Conservation (phyloP, 1,140 invertebrate species). For the Lordiphosa clarofinis region DNA sequence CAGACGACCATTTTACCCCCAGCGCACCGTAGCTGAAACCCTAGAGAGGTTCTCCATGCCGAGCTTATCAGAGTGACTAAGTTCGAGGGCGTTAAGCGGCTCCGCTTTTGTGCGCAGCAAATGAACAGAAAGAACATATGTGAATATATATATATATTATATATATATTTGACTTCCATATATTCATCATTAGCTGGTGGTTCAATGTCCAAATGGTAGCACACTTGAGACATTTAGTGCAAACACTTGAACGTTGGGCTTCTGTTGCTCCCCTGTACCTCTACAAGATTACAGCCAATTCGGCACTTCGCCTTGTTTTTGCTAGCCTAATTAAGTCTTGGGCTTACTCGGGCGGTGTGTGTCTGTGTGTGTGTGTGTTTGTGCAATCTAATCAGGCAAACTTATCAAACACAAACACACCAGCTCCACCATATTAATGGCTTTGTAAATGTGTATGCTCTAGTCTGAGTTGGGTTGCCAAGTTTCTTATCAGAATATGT, state of each 20-base stretch:
- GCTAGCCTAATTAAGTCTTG: constrained; percentile 68
- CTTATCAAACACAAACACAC: constrained; percentile 48
- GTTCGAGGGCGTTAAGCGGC: background rate
- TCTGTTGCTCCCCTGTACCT: constrained; percentile 9
- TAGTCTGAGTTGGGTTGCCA: constrained; percentile 37
- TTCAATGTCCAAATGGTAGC: constrained; percentile 62
- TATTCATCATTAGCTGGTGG: background rate
- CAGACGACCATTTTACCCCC: constrained; percentile 5
- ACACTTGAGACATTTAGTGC: constrained; percentile 41
- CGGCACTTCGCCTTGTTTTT: constrained; percentile 67
- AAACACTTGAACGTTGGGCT: constrained; percentile 48
- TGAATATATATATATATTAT: background rate
- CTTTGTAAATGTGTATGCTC: constrained; percentile 29
- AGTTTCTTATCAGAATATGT: constrained; percentile 50
- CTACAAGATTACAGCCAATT: constrained; percentile 51
- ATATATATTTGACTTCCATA: no score
- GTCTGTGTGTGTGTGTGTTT: constrained; percentile 21
- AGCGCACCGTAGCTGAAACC: background rate
- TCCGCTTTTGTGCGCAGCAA: no score
- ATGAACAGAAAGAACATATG: background rate
- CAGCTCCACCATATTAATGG: constrained; percentile 30
- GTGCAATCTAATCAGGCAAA: constrained; percentile 65
- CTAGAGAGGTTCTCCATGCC: no score
- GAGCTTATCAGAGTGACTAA: constrained; percentile 7
- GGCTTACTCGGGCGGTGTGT: no score